Base-by-base conservation (phyloP, 2,888 invertebrate genomes). In the Xanthorhoe designata region DNA sequence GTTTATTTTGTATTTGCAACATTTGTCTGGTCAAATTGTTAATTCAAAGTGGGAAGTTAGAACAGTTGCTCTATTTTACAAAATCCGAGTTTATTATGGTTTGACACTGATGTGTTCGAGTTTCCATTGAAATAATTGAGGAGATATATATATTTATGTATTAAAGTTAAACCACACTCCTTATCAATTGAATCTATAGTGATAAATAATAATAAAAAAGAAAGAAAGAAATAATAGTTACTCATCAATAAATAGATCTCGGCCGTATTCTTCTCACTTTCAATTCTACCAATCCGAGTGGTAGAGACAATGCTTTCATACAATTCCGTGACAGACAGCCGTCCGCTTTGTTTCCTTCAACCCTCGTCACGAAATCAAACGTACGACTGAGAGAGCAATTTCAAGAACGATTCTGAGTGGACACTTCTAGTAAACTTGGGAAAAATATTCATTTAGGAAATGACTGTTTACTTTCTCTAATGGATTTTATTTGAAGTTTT, bases 261-360 rank as follows among this genome's bases (percentile, higher is more conserved):
- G 13, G 51, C 24, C 51, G 3, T 13, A 51, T 13, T 51, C 15
- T 10, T 51, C 15, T 17, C 17, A 13, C 55, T 24, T 58, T 49
- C 51, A 47, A 65, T 56, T 51, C 51, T 56, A 35, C 42, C 55
- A 38, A 55, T 50, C 53, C 53, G 38, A 50, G 59, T 42, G 49
- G 35, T 47, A 49, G 29, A 54, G 59, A 51, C 55, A 32, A 29
- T 45, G 54, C 24, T 42, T 19, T 56, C 35, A 49, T 58, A 61
- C 57, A 64, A 57, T 60, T 52, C 63, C 47, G 67, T 53, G 64
- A 58, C 52, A 56, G 58, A 24, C 61, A 60, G 19, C 58, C 58
- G 64, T 55, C 66, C 54, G 57, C 68, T 68, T 68, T 68, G 68
- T 64, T 68, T 64, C 68, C 61, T 61, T 57, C 67, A 24, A 68